A percentile compares a stretch with the other conserved stretches of the same genome.
Evolutionary conservation across 2,888 invertebrate genomes (phyloP).

Genomic region (Zele albiditarsus): DNA sequence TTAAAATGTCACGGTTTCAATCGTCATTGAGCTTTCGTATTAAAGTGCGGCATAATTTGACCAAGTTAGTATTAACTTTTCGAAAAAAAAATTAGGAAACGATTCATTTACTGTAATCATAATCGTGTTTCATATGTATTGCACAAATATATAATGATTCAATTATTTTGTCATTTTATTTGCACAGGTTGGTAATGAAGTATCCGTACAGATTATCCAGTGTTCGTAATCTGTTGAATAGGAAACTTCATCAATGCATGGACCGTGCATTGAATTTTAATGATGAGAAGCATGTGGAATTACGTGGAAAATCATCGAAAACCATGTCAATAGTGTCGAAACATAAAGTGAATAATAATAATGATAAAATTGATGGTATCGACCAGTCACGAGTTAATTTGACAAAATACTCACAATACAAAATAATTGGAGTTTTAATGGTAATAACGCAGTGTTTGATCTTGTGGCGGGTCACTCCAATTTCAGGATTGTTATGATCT

Average conservation of each 20-base stretch:
- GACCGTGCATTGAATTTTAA: constrained; percentile 52
- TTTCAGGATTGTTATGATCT: background rate
- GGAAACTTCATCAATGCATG: constrained; percentile 36
- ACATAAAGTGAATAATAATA: background rate
- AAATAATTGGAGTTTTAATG: constrained; percentile 13
- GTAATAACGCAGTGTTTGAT: constrained; percentile 15
- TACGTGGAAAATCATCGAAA: constrained; percentile 35
- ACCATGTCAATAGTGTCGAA: background rate
- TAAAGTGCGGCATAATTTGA: constrained; percentile 51
- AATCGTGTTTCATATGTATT: background rate
- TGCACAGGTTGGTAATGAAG: constrained; percentile 51
- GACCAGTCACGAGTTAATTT: background rate
- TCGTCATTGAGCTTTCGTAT: constrained; percentile 51
- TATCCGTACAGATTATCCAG: constrained; percentile 42
- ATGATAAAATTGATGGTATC: background rate
- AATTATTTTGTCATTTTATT: background rate
- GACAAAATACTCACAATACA: constrained; percentile 15
- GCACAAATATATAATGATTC: background rate
- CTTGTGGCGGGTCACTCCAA: background rate
- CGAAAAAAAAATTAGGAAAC: background rate
- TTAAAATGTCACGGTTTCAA: constrained; percentile 59
- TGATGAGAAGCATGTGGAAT: constrained; percentile 45
- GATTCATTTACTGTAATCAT: background rate
- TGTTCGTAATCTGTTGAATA: constrained; percentile 45
- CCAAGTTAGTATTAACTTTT: constrained; percentile 52